Evolutionary conservation across 2,888 invertebrate genomes (phyloP).

Genomic region (Cenopis cana): DNA sequence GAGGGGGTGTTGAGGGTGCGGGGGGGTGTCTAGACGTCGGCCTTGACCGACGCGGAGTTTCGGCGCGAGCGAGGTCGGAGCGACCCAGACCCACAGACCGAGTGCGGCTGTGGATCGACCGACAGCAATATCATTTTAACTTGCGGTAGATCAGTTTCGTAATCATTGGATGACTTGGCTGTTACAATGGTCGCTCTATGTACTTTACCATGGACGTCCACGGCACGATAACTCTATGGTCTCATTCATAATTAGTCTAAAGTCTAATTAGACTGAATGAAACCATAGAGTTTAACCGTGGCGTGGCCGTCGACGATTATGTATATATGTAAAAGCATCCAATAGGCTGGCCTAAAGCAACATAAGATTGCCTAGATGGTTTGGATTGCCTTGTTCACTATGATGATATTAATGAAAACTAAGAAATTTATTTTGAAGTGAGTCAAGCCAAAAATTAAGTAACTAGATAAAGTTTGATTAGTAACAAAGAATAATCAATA

Average conservation of each 20-base stretch:
- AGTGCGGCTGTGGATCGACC: slow-evolving; percentile 59
- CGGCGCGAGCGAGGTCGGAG: slow-evolving; percentile 77
- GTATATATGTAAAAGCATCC: too few relatives aligned
- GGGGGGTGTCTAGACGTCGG: slow-evolving; percentile 78
- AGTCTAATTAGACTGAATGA: too few relatives aligned
- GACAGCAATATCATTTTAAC: slow-evolving; percentile 37
- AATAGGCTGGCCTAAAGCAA: not conserved
- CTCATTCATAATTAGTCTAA: too few relatives aligned
- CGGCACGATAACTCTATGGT: too few relatives aligned
- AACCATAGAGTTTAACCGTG: too few relatives aligned
- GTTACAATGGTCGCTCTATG: too few relatives aligned
- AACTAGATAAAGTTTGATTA: not conserved
- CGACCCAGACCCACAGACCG: slow-evolving; percentile 78
- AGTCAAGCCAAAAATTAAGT: not conserved
- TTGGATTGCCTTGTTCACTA: not conserved
- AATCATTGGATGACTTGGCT: not conserved
- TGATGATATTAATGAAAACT: not conserved
- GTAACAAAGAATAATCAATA: not conserved
- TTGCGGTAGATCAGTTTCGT: slow-evolving; percentile 29
- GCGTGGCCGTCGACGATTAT: too few relatives aligned
- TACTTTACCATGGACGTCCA: too few relatives aligned
- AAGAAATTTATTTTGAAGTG: not conserved
- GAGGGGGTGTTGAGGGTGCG: slow-evolving; percentile 53
- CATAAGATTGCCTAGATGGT: too few relatives aligned
- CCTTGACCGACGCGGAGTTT: slow-evolving; percentile 82